A percentile compares a stretch with the other conserved stretches of the same genome.
Conservation (phyloP, 2,797 vertebrate species). For the Nyctibius grandis region DNA sequence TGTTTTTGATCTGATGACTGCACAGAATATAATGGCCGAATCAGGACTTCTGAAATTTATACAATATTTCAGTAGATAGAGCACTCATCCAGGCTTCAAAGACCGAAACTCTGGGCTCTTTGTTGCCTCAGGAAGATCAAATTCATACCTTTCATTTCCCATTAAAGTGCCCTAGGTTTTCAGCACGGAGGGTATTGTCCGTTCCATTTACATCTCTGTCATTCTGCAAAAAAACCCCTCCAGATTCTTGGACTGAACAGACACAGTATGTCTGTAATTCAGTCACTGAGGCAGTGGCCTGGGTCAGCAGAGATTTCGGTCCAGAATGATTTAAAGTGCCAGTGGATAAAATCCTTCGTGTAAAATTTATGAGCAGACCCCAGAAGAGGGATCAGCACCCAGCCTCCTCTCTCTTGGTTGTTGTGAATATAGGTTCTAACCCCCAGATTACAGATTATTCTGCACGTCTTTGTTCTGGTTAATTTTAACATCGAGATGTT, state of each 20-base stretch:
- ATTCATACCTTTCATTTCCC: slow-evolving; percentile 38
- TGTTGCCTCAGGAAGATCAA: not conserved
- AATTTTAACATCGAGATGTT: not conserved
- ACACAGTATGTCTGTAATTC: not conserved
- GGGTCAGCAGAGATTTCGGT: not conserved
- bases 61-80: slow-evolving; percentile 37
- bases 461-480: not conserved
- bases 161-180: not conserved
- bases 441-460: not conserved
- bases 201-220: not conserved
- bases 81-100: not conserved
- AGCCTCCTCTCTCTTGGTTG: not conserved
- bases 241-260: not conserved
- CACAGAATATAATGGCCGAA: not conserved
- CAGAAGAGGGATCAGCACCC: not conserved
- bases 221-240: not conserved
- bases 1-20: not conserved
- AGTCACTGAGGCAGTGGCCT: not conserved
- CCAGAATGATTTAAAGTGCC: not conserved
- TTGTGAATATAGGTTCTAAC: not conserved
- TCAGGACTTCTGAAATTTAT: not conserved
- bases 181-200: not conserved
- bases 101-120: not conserved
- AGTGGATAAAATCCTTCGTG: not conserved
- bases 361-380: not conserved